A percentile compares a stretch with the other conserved stretches of the same genome.
Evolutionary conservation across 2,113 vertebrate genomes (phyloP).

Genomic region (Hemiscyllium ocellatum): DNA sequence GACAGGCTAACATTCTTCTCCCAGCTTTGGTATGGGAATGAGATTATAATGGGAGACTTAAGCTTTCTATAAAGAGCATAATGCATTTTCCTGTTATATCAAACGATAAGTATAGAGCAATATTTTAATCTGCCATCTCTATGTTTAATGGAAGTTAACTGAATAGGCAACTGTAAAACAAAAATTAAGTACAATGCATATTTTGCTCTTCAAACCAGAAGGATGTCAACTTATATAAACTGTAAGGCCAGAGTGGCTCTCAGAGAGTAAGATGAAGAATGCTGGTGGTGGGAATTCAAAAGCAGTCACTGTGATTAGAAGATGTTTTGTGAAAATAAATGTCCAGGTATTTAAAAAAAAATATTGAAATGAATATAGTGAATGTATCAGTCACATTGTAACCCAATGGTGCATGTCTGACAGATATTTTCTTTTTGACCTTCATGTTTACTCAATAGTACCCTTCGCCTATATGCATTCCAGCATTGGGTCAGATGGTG

Average conservation of each 20-base stretch:
- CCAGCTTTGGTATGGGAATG: background rate
- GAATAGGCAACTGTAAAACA: background rate
- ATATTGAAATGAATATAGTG: background rate
- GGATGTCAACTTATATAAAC: too few relatives aligned
- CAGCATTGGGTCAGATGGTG: background rate
- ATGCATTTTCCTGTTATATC: background rate
- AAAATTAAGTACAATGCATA: background rate
- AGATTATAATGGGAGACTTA: background rate
- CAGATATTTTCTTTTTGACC: constrained; percentile 33
- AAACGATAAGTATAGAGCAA: background rate
- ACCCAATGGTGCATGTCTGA: constrained; percentile 30
- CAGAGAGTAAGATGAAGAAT: constrained; percentile 11
- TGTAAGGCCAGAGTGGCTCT: background rate
- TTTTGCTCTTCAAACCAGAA: background rate
- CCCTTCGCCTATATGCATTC: constrained; percentile 35
- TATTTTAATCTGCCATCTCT: background rate
- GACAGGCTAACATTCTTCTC: background rate
- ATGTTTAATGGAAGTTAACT: too few relatives aligned
- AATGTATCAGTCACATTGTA: constrained; percentile 15
- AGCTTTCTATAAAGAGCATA: background rate
- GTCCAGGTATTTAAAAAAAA: background rate
- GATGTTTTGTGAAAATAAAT: constrained; percentile 24
- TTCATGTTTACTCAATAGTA: constrained; percentile 26
- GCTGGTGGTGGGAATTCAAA: background rate
- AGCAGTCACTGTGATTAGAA: background rate